Conservation (phyloP, 2,113 vertebrate species). For the Hemiscyllium ocellatum region DNA sequence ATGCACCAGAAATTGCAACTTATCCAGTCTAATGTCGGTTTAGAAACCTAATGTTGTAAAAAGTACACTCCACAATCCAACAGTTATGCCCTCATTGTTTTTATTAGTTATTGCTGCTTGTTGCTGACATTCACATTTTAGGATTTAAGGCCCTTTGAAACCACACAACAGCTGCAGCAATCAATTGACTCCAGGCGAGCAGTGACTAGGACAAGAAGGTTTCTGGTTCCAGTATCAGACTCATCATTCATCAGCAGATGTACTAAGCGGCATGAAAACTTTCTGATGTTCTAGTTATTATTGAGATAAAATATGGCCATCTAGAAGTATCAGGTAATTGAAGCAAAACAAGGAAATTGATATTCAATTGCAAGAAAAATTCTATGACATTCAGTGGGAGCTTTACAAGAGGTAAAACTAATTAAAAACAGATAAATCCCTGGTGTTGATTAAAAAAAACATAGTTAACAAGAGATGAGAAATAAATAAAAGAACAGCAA, state of each 20-base stretch:
- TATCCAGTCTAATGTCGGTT: background rate
- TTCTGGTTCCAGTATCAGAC: background rate
- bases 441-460: background rate
- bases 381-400: background rate
- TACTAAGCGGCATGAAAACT: background rate
- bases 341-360: background rate
- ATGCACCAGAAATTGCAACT: background rate
- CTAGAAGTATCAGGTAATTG: background rate
- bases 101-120: conserved; percentile 23
- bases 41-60: background rate
- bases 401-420: background rate
- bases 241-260: background rate
- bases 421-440: background rate
- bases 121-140: conserved; percentile 12
- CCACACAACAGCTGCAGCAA: conserved; percentile 14
- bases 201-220: background rate
- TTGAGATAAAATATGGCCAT: background rate
- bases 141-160: conserved; percentile 14
- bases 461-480: background rate
- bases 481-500: background rate
- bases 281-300: background rate
- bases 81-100: background rate
- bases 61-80: background rate
- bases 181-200: background rate
- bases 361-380: background rate